These are phyloP conservation scores for Papilio polyxenes DNA, from an alignment of 1,140 invertebrate genomes.

Conservation along the genomic window DNA sequence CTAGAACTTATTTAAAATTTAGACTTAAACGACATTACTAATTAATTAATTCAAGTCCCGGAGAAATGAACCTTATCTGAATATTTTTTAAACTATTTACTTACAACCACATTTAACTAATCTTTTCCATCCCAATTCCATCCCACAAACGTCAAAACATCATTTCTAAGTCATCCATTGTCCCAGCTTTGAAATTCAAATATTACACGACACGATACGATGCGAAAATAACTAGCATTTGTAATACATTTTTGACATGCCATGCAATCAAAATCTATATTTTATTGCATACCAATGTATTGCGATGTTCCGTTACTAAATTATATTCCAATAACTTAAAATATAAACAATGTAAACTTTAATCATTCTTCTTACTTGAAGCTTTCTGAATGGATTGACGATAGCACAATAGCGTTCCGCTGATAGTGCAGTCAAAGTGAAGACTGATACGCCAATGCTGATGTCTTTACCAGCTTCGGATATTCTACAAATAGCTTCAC, in stretches of 20 bases:
- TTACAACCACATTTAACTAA: too few species aligned
- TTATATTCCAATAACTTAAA: background rate
- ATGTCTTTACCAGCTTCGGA: constrained; percentile 94
- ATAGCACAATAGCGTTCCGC: constrained; percentile 96
- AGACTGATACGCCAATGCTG: constrained; percentile 95
- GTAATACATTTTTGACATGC: too few species aligned
- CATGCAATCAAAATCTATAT: too few species aligned
- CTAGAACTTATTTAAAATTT: background rate
- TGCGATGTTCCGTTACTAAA: background rate
- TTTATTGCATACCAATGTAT: too few species aligned
- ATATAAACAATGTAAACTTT: background rate
- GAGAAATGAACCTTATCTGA: background rate
- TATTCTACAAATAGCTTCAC: constrained; percentile 88
- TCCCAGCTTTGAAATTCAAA: too few species aligned
- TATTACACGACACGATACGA: too few species aligned
- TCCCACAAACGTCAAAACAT: too few species aligned
- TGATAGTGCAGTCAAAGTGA: constrained; percentile 94
- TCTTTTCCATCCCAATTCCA: too few species aligned
- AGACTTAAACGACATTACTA: background rate
- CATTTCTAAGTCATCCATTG: too few species aligned
- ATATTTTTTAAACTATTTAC: background rate
- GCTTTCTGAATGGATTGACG: constrained; percentile 91
- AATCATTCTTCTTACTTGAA: constrained; percentile 74
- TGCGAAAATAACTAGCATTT: too few species aligned
- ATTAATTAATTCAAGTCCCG: background rate